phyloP scores from a whole-genome alignment of 2,797 vertebrate species.

The Cirrhinus mrigala region DNA sequence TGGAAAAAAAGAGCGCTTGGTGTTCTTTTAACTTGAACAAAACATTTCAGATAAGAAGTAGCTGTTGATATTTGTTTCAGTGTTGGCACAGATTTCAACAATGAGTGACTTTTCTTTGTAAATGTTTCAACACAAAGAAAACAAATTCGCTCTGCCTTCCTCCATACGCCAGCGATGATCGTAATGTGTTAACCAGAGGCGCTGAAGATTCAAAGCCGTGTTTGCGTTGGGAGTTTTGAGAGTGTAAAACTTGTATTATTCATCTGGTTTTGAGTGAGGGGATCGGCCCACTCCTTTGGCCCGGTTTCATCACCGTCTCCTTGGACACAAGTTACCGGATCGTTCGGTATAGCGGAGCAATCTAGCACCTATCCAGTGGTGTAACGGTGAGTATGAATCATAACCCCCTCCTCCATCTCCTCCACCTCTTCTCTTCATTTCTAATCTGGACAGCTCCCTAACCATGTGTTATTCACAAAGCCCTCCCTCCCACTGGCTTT shows the following conservation, averaged over 20 bases:
- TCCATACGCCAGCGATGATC: slow-evolving; percentile 33
- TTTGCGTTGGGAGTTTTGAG: slow-evolving; percentile 39
- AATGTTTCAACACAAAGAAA: slow-evolving; percentile 52
- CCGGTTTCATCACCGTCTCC: slow-evolving; percentile 31
- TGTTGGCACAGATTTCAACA: slow-evolving; percentile 51
- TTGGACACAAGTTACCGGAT: slow-evolving; percentile 45
- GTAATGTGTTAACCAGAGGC: slow-evolving; percentile 55
- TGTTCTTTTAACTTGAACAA: slow-evolving; percentile 33
- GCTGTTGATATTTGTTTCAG: slow-evolving; percentile 34
- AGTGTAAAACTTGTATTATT: slow-evolving; percentile 39
- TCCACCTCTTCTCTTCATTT: not conserved
- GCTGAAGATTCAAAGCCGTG: slow-evolving; percentile 32
- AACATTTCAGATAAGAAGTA: slow-evolving; percentile 23
- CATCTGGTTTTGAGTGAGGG: slow-evolving; percentile 34
- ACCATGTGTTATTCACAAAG: slow-evolving; percentile 52
- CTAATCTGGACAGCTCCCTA: slow-evolving; percentile 3
- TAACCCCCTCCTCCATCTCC: slow-evolving; percentile 8
- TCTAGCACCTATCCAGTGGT: slow-evolving; percentile 71
- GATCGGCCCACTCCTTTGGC: slow-evolving; percentile 24
- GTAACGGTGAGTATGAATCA: slow-evolving; percentile 72
- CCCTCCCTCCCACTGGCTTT: slow-evolving; percentile 38
- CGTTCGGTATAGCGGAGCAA: slow-evolving; percentile 46
- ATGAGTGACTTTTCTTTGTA: slow-evolving; percentile 52
- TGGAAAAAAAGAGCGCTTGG: slow-evolving; percentile 27
- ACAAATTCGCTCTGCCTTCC: slow-evolving; percentile 28